Conservation (phyloP, 23 tunicate genomes). For the Aplidium turbinatum region DNA sequence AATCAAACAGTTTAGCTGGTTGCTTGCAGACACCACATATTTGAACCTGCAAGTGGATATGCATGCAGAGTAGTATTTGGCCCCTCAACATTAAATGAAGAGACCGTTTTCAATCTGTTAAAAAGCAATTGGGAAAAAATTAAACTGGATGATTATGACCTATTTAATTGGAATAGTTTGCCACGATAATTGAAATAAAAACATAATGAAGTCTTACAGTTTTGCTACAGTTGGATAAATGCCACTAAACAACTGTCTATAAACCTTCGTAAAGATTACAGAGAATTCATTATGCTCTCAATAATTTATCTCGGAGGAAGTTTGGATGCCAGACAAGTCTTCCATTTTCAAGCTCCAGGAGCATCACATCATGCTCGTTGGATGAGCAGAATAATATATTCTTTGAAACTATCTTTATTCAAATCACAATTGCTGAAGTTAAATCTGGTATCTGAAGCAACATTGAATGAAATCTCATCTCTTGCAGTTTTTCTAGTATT, state of each 20-base stretch:
- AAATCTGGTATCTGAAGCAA: background rate
- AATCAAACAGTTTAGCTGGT: no score
- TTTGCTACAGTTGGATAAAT: conserved; percentile 5
- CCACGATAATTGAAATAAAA: background rate
- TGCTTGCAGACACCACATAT: conserved; percentile 2
- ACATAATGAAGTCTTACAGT: conserved; percentile 6
- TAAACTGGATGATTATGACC: no score
- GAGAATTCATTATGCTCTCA: conserved; percentile 4
- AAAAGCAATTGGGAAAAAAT: no score
- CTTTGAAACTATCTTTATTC: no score
- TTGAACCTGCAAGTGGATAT: background rate
- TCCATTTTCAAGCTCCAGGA: conserved; percentile 15
- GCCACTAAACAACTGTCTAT: background rate
- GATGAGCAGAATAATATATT: conserved; percentile 4
- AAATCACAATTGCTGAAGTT: background rate
- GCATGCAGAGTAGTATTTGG: conserved; percentile 2
- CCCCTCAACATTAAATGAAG: background rate
- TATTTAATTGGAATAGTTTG: conserved; percentile 1
- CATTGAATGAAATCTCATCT: conserved; percentile 1
- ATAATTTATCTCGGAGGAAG: conserved; percentile 9
- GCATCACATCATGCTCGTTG: conserved; percentile 4
- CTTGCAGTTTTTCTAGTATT: background rate
- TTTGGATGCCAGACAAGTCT: conserved; percentile 7
- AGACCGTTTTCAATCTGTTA: background rate
- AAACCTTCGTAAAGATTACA: conserved; percentile 18